phyloP scores from a whole-genome alignment of 2,888 invertebrate species.

The Himalopsyche japonica region DNA sequence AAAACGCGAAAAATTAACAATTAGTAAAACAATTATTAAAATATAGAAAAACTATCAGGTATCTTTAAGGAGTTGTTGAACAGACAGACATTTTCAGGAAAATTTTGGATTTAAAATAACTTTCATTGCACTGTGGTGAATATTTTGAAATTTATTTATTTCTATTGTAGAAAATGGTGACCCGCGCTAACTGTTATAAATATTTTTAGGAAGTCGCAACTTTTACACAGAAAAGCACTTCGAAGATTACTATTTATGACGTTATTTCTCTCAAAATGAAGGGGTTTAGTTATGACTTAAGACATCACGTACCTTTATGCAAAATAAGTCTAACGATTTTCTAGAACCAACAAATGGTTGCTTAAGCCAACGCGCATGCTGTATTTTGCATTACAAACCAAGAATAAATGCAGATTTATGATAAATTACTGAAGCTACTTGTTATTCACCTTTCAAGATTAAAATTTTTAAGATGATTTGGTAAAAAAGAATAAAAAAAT shows the following conservation, averaged over 20 bases:
- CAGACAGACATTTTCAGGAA: too few species aligned
- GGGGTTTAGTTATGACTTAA: conserved; percentile 16
- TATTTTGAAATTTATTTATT: background rate
- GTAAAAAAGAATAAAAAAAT: too few species aligned
- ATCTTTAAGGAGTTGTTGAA: too few species aligned
- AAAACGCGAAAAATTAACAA: background rate
- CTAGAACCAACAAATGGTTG: background rate
- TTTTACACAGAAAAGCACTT: conserved; percentile 31
- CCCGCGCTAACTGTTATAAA: background rate
- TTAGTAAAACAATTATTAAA: background rate
- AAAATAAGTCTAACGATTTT: background rate
- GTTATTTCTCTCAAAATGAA: conserved; percentile 28
- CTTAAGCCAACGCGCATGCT: background rate
- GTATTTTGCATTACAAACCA: background rate
- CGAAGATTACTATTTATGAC: conserved; percentile 23
- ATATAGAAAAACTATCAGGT: too few species aligned
- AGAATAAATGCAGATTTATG: too few species aligned
- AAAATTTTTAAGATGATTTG: too few species aligned
- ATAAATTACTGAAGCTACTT: too few species aligned
- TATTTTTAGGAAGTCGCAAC: background rate
- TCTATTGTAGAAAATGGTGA: background rate
- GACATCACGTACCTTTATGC: background rate
- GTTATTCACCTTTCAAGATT: too few species aligned
- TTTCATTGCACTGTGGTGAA: background rate
- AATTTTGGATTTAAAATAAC: background rate